Conservation (phyloP, 2,888 invertebrate species). For the Dermolepida albohirtum region DNA sequence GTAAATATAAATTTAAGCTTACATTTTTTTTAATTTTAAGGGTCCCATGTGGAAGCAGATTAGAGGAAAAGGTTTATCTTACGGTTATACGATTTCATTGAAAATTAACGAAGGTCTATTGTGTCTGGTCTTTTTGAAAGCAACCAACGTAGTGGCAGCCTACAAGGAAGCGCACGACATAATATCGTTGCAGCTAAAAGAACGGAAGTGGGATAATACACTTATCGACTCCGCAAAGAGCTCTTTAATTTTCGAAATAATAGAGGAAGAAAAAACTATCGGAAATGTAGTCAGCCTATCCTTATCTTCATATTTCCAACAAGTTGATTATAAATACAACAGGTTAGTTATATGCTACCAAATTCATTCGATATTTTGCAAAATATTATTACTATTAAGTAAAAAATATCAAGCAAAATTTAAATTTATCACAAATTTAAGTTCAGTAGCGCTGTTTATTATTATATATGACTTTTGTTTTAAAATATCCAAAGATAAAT, state of each 20-base stretch:
- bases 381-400: too few relatives aligned
- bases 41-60: slow-evolving; percentile 92
- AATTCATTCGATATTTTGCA: too few relatives aligned
- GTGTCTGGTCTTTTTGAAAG: slow-evolving; percentile 78
- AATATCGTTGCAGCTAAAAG: slow-evolving; percentile 74
- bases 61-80: slow-evolving; percentile 87
- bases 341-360: slow-evolving; percentile 68
- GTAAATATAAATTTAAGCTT: too few relatives aligned
- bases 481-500: too few relatives aligned
- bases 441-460: too few relatives aligned
- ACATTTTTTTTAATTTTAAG: slow-evolving; percentile 63
- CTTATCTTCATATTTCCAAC: slow-evolving; percentile 78
- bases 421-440: too few relatives aligned
- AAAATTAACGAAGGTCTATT: slow-evolving; percentile 77
- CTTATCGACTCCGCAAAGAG: slow-evolving; percentile 87
- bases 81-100: slow-evolving; percentile 77
- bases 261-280: slow-evolving; percentile 83
- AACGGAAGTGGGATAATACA: slow-evolving; percentile 76
- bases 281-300: slow-evolving; percentile 79
- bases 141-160: slow-evolving; percentile 83
- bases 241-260: slow-evolving; percentile 87
- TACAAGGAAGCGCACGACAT: slow-evolving; percentile 83
- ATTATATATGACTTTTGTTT: too few relatives aligned
- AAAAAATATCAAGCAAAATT: too few relatives aligned
- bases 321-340: slow-evolving; percentile 75